Evolutionary conservation across 2,113 vertebrate genomes (phyloP).

Genomic region (Pelusios castaneus): DNA sequence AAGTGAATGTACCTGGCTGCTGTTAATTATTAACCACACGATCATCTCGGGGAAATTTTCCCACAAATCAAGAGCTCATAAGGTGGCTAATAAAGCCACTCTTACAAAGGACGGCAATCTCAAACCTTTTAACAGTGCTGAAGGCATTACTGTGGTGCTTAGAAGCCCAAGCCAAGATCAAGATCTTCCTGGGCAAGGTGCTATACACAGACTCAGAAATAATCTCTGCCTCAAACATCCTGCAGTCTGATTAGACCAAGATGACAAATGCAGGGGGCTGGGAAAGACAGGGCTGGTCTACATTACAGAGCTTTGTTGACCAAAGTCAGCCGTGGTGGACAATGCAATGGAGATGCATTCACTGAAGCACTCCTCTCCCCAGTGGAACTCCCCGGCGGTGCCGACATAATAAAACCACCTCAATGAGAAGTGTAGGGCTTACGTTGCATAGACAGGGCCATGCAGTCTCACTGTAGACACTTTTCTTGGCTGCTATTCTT

Average conservation of each 20-base stretch:
- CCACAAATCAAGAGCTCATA: not conserved
- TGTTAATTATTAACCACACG: not conserved
- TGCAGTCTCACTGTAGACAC: too few relatives aligned
- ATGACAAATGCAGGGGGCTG: not conserved
- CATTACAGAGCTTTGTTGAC: too few relatives aligned
- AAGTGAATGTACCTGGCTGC: not conserved
- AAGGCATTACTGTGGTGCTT: not conserved
- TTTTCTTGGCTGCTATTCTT: too few relatives aligned
- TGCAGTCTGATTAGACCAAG: not conserved
- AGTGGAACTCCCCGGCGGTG: too few relatives aligned
- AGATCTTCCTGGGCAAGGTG: rapidly evolving
- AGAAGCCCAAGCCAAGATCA: rapidly evolving
- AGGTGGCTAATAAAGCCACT: not conserved
- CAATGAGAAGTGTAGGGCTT: too few relatives aligned
- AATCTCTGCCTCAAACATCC: not conserved
- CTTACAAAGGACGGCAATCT: not conserved
- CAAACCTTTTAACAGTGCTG: not conserved
- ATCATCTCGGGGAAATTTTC: not conserved
- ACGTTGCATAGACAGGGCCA: too few relatives aligned
- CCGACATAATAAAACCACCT: too few relatives aligned
- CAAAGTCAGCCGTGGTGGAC: too few relatives aligned
- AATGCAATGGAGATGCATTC: too few relatives aligned
- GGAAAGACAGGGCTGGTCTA: not conserved
- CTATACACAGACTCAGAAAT: rapidly evolving
- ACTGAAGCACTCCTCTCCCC: too few relatives aligned